These are phyloP conservation scores for Rhodeus uyekii DNA, from an alignment of 2,797 vertebrate genomes.

Conservation along the genomic window DNA sequence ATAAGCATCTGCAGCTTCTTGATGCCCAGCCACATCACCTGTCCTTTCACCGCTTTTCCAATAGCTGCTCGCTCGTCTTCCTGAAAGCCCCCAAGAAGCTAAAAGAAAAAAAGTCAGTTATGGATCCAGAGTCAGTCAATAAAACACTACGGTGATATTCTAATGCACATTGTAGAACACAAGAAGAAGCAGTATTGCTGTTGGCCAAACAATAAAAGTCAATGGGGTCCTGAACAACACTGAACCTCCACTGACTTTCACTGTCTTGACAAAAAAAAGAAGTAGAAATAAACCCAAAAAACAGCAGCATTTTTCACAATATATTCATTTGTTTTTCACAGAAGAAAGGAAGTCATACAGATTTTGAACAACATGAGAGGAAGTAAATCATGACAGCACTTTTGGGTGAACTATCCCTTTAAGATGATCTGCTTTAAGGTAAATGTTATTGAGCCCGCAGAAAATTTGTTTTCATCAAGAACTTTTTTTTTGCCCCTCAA, in stretches of 20 bases:
- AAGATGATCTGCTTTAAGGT: neutral
- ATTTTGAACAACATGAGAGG: neutral
- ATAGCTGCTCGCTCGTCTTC: conserved; percentile 87
- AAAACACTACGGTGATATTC: neutral
- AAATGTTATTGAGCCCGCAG: neutral
- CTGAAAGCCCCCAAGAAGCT: conserved; percentile 92
- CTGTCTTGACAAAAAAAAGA: neutral
- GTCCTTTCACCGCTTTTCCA: conserved; percentile 82
- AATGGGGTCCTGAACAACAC: neutral
- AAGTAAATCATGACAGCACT: neutral
- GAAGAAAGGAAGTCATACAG: neutral
- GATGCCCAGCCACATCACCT: conserved; percentile 88
- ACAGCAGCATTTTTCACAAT: neutral
- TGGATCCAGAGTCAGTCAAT: neutral
- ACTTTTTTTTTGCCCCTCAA: no score
- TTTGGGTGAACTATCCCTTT: neutral
- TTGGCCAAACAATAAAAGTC: neutral
- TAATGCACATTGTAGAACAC: neutral
- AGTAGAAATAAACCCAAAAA: no score
- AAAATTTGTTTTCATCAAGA: neutral
- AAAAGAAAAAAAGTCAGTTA: conserved; percentile 1
- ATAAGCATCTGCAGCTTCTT: conserved; percentile 98
- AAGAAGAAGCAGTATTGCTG: neutral
- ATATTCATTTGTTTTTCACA: neutral
- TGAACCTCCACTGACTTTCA: neutral